These are phyloP conservation scores for Apodemia duryi DNA, from an alignment of 2,888 invertebrate genomes.

Conservation along the genomic window DNA sequence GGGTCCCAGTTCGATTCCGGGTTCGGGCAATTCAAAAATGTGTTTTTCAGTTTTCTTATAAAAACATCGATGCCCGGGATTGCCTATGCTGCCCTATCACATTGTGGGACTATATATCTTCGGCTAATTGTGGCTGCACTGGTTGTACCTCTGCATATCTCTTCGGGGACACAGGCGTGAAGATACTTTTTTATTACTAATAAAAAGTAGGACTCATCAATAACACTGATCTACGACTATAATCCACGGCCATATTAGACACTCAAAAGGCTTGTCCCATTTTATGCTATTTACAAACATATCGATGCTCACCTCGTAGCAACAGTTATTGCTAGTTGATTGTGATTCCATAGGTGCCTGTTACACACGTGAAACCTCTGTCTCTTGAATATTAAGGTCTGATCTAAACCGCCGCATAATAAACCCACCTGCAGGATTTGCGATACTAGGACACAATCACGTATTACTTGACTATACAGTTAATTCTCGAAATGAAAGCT, in stretches of 20 bases:
- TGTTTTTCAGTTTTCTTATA: no score
- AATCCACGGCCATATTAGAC: neutral
- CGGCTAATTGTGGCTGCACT: no score
- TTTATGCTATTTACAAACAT: constrained; percentile 60
- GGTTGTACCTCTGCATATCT: no score
- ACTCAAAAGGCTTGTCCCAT: constrained; percentile 41
- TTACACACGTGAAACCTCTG: constrained; percentile 50
- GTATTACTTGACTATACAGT: neutral
- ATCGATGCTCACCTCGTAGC: constrained; percentile 61
- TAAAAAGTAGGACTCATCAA: no score
- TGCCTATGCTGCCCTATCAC: no score
- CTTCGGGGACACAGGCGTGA: no score
- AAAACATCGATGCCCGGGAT: no score
- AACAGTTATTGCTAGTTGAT: constrained; percentile 67
- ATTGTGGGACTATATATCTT: no score
- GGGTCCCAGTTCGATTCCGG: no score
- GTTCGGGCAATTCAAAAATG: no score
- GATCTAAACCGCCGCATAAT: constrained; percentile 66
- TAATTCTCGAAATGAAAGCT: constrained; percentile 11
- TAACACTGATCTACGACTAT: neutral
- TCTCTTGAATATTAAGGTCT: constrained; percentile 58
- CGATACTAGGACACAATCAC: constrained; percentile 64
- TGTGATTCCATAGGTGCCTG: constrained; percentile 58
- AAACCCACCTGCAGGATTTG: constrained; percentile 65
- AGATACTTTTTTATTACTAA: no score